These are phyloP conservation scores for Hippasteria phrygiana DNA, from an alignment of 53 echinoderm and acorn worm species.

Conservation along the genomic window DNA sequence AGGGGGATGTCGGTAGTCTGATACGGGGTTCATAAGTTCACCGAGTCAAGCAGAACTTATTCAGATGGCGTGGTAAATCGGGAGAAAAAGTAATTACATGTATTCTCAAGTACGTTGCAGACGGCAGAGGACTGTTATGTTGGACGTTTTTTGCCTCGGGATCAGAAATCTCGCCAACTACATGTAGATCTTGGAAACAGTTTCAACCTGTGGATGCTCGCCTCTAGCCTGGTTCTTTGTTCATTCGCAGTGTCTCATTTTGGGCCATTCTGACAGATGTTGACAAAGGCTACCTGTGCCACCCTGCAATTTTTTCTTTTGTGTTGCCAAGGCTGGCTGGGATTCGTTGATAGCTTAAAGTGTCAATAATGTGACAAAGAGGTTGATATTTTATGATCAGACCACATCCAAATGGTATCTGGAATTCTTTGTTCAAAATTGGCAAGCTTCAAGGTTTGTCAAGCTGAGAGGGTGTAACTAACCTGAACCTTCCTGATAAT, in stretches of 20 bases:
- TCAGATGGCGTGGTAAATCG: constrained; percentile 32
- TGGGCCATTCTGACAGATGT: neutral
- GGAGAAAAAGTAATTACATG: constrained; percentile 58
- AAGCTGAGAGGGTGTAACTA: constrained; percentile 21
- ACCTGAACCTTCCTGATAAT: constrained; percentile 1
- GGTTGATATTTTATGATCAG: constrained; percentile 19
- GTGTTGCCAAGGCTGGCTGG: constrained; percentile 1
- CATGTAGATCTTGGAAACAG: constrained; percentile 12
- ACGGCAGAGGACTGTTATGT: neutral
- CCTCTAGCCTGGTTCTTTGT: neutral
- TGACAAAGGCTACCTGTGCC: neutral
- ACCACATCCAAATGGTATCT: neutral
- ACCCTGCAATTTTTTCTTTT: neutral
- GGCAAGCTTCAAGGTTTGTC: neutral
- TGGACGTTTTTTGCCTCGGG: constrained; percentile 26
- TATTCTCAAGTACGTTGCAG: constrained; percentile 31
- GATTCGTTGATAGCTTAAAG: neutral
- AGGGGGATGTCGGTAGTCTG: constrained; percentile 1
- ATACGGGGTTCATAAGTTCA: constrained; percentile 41
- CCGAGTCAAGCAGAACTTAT: constrained; percentile 48
- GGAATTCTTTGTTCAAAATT: neutral
- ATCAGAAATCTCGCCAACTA: neutral
- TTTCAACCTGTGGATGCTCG: constrained; percentile 16
- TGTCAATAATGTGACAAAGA: constrained; percentile 1
- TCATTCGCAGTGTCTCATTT: neutral